These are phyloP conservation scores for Centropus bengalensis DNA, from an alignment of 2,113 vertebrate species.

Conservation along the genomic window DNA sequence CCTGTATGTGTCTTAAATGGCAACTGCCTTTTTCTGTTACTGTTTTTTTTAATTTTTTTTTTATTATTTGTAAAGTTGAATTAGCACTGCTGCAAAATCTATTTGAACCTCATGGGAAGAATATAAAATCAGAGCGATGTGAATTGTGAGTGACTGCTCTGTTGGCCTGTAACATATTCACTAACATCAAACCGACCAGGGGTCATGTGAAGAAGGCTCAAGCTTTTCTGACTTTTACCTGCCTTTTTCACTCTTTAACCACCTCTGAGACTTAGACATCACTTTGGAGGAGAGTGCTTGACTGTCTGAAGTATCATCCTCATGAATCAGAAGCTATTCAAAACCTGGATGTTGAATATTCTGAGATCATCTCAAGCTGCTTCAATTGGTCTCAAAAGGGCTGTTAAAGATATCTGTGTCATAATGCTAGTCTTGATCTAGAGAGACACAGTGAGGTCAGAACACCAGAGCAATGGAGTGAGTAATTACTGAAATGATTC, in stretches of 20 bases:
- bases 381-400: constrained; percentile 16
- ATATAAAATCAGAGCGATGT: background rate
- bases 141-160: background rate
- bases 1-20: background rate
- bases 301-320: background rate
- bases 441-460: background rate
- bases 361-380: constrained; percentile 43
- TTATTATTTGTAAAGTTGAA: background rate
- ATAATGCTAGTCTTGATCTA: constrained; percentile 50
- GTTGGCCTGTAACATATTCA: background rate
- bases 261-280: background rate
- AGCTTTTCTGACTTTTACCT: background rate
- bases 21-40: background rate
- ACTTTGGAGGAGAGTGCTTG: background rate
- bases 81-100: constrained; percentile 8
- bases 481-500: constrained; percentile 42
- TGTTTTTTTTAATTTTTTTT: no score
- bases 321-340: constrained; percentile 16
- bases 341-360: background rate
- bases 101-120: background rate
- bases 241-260: background rate
- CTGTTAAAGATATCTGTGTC: constrained; percentile 25
- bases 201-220: constrained; percentile 4
- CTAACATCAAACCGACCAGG: constrained; percentile 17
- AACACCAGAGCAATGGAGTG: background rate